Evolutionary conservation across 1,140 invertebrate genomes (phyloP).

Genomic region (Monochamus saltuarius): DNA sequence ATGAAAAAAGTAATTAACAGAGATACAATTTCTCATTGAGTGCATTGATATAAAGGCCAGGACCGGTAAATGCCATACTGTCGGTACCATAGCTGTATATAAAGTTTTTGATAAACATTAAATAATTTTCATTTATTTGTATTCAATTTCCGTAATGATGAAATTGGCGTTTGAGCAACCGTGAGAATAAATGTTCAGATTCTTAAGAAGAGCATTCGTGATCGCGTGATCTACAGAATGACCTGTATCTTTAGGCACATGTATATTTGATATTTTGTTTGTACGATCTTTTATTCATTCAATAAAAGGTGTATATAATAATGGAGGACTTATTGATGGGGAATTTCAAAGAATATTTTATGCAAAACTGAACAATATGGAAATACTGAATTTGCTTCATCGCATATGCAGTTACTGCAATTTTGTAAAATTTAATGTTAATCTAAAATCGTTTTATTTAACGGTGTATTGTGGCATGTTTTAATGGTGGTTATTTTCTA

Average conservation of each 20-base stretch:
- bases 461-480: no score
- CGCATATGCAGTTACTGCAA: no score
- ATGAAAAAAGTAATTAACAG: no score
- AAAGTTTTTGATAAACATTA: neutral
- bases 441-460: no score
- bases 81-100: no score
- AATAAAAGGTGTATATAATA: neutral
- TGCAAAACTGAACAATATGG: neutral
- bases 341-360: neutral
- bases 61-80: neutral
- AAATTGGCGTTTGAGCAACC: slow-evolving; percentile 2
- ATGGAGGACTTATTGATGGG: neutral
- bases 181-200: slow-evolving; percentile 4
- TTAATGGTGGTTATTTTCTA: no score
- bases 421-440: no score
- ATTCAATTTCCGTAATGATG: slow-evolving; percentile 3
- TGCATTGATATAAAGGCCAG: neutral
- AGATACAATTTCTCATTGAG: neutral
- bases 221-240: slow-evolving; percentile 7
- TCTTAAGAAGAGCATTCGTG: neutral
- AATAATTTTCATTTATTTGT: slow-evolving; percentile 3
- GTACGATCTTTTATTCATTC: slow-evolving; percentile 1
- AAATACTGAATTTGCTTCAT: neutral
- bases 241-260: slow-evolving; percentile 7
- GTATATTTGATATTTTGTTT: neutral